These are phyloP conservation scores for Scortum barcoo DNA, from an alignment of 2,113 vertebrate genomes.

Conservation along the genomic window DNA sequence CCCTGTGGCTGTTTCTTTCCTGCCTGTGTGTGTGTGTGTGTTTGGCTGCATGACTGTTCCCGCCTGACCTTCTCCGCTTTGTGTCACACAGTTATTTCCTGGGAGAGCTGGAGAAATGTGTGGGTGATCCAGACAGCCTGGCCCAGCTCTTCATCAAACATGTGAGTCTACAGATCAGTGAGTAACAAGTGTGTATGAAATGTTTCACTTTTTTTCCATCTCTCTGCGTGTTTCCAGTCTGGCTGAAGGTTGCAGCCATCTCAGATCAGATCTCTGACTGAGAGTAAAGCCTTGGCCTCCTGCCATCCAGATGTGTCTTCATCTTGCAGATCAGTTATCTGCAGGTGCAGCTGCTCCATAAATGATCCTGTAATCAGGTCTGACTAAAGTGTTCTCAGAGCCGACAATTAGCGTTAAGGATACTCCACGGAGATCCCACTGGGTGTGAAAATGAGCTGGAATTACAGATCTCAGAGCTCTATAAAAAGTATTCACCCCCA, in stretches of 20 bases:
- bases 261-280: constrained; percentile 13
- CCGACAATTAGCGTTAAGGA: constrained; percentile 24
- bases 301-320: constrained; percentile 55
- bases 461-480: constrained; percentile 18
- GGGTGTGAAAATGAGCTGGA: constrained; percentile 26
- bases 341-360: constrained; percentile 45
- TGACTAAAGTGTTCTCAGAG: constrained; percentile 15
- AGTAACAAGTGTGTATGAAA: constrained; percentile 13
- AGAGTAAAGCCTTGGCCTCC: constrained; percentile 19
- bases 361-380: constrained; percentile 15
- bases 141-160: constrained; percentile 93
- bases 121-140: constrained; percentile 88
- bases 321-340: constrained; percentile 25
- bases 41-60: constrained; percentile 9
- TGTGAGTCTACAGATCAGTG: constrained; percentile 81
- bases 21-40: constrained; percentile 28
- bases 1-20: constrained; percentile 30
- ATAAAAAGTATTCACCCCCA: neutral
- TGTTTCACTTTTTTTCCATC: constrained; percentile 5
- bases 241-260: constrained; percentile 23
- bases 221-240: constrained; percentile 28
- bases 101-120: constrained; percentile 89
- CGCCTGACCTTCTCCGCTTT: constrained; percentile 41
- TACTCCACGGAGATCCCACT: neutral
- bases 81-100: constrained; percentile 88